These are phyloP conservation scores for Okapia johnstoni DNA, from an alignment of 2,113 vertebrate genomes.

Conservation along the genomic window DNA sequence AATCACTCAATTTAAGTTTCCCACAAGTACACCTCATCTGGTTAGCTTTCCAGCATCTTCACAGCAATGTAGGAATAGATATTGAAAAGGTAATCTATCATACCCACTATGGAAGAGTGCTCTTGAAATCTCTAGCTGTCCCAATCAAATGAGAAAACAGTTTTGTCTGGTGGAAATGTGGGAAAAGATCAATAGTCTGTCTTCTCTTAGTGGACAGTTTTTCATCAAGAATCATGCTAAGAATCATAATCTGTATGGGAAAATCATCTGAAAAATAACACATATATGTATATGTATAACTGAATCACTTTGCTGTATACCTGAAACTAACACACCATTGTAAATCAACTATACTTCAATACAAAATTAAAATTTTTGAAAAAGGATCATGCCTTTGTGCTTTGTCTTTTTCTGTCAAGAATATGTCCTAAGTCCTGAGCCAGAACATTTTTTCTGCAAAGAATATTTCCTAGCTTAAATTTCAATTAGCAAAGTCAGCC, in stretches of 20 bases:
- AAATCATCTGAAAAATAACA: not conserved
- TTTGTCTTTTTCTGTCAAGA: not conserved
- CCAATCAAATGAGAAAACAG: not conserved
- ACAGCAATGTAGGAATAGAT: not conserved
- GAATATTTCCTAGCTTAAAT: not conserved
- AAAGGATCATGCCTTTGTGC: not conserved
- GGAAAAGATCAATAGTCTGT: not conserved
- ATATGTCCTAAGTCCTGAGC: not conserved
- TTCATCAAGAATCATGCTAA: not conserved
- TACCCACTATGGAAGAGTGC: fast-evolving
- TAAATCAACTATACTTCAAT: not conserved
- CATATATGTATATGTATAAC: not conserved
- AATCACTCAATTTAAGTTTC: not conserved
- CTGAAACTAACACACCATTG: not conserved
- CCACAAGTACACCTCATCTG: not conserved
- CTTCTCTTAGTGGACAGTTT: not conserved
- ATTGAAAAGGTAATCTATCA: not conserved
- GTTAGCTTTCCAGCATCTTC: not conserved
- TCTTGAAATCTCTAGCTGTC: not conserved
- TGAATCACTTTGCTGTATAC: not conserved
- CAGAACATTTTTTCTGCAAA: not conserved
- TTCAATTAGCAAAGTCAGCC: not conserved
- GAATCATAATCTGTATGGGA: not conserved
- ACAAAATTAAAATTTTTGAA: not conserved
- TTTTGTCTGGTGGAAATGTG: not conserved